Evolutionary conservation across 2,113 vertebrate genomes (phyloP).

Genomic region (Pelmatolapia mariae): DNA sequence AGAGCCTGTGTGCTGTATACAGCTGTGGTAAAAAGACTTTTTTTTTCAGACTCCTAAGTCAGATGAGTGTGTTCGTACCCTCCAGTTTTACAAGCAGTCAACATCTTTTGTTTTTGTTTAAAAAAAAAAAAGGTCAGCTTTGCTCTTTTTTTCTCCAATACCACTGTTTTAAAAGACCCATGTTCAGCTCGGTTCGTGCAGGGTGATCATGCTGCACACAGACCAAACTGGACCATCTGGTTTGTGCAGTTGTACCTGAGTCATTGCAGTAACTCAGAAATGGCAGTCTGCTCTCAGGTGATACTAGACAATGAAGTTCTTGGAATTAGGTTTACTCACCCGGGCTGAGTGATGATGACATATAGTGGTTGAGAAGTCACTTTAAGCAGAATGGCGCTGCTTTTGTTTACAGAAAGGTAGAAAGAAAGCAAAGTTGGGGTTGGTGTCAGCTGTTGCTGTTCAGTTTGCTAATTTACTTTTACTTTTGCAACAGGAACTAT

Average conservation of each 20-base stretch:
- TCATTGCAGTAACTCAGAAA: background rate
- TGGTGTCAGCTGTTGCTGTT: background rate
- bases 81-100: background rate
- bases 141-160: fast-evolving
- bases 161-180: background rate
- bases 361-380: background rate
- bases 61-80: background rate
- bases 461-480: background rate
- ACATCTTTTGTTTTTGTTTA: background rate
- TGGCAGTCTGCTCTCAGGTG: background rate
- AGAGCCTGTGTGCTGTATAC: background rate
- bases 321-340: background rate
- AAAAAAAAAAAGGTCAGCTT: background rate
- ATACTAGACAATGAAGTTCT: background rate
- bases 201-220: background rate
- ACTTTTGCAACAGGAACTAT: background rate
- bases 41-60: background rate
- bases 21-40: background rate
- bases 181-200: background rate
- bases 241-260: background rate
- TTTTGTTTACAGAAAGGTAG: background rate
- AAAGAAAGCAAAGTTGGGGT: background rate
- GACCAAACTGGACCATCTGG: conserved; percentile 21
- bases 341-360: background rate
- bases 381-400: background rate